Evolutionary conservation across 2,797 vertebrate genomes (phyloP).

Genomic region (Melanotaenia parkinsoni): DNA sequence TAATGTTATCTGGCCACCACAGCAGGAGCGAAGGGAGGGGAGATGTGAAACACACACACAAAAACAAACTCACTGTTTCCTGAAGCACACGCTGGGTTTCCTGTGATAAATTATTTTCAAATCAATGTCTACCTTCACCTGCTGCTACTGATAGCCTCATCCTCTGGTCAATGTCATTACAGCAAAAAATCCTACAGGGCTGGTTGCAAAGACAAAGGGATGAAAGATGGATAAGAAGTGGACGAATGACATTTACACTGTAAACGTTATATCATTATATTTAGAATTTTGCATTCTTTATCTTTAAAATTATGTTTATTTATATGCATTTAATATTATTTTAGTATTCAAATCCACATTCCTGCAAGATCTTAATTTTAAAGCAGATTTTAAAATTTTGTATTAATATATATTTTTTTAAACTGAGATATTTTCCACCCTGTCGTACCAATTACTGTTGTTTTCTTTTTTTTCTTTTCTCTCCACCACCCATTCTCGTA

Average conservation of each 20-base stretch:
- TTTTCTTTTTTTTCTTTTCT: too few species aligned
- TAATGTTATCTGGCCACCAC: slow-evolving; percentile 70
- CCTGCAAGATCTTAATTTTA: background rate
- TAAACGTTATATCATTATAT: background rate
- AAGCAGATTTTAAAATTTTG: background rate
- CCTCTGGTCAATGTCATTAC: slow-evolving; percentile 11
- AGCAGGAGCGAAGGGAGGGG: slow-evolving; percentile 60
- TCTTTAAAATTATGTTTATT: background rate
- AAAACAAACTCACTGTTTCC: slow-evolving; percentile 59
- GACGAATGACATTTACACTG: background rate
- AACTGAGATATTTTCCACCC: too few species aligned
- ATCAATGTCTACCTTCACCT: slow-evolving; percentile 53
- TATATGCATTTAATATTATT: background rate
- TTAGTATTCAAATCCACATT: background rate
- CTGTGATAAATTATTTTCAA: slow-evolving; percentile 67
- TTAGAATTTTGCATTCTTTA: too few species aligned
- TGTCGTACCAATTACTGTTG: too few species aligned
- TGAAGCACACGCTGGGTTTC: slow-evolving; percentile 59
- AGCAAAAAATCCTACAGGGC: slow-evolving; percentile 3
- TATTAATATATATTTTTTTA: too few species aligned
- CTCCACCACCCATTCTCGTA: too few species aligned
- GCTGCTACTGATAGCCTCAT: slow-evolving; percentile 39
- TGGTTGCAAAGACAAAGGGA: background rate
- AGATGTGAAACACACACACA: slow-evolving; percentile 35
- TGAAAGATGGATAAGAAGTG: background rate